Base-by-base conservation (phyloP, 2,888 invertebrate genomes). In the Meghimatium bilineatum region DNA sequence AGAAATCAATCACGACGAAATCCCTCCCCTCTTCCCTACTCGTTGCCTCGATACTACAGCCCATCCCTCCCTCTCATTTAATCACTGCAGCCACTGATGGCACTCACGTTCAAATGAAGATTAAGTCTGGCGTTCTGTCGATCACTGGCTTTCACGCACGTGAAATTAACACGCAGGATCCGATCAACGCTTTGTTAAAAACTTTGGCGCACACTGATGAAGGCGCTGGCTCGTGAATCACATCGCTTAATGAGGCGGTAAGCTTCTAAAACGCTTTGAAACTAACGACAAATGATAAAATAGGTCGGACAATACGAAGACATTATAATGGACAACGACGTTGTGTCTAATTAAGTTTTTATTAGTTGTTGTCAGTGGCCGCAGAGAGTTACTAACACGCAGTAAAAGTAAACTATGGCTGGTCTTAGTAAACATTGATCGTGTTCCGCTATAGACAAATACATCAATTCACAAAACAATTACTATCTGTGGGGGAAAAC, bases 61-160 rank as follows among this genome's bases (percentile, higher is more conserved):
- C 49, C 26, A 17, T 36, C 44, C 52, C 71, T n/a, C 38, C 34
- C 80, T 67, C 76, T 52, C 78, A 66, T 78, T 49, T 78, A 78
- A 78, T 78, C 78, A 78, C 56, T 78, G 63, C 78, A 78, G 76
- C 63, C 78, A 17, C 52, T 78, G 49, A 78, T 66, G 78, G 66
- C 44, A 44, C 78, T 78, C 78, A 38, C 63, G 66, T 78, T 78
- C 78, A 78, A 67, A 78, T 78, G 78, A 78, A 78, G 78, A 78
- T 78, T 78, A 78, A 66, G 66, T 78, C 66, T 78, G 78, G 67
- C 78, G 49, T 78, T 78, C 78, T 63, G 78, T 78, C 78, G 66
- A 78, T 78, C 78, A 66, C 44, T 60, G 67, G 78, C 67, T 78
- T 78, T 78, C 78, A 67, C 66, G 78, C 78, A 67, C 78, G 78